Conservation (phyloP, 2,797 vertebrate genomes). For the Falco berigora region DNA sequence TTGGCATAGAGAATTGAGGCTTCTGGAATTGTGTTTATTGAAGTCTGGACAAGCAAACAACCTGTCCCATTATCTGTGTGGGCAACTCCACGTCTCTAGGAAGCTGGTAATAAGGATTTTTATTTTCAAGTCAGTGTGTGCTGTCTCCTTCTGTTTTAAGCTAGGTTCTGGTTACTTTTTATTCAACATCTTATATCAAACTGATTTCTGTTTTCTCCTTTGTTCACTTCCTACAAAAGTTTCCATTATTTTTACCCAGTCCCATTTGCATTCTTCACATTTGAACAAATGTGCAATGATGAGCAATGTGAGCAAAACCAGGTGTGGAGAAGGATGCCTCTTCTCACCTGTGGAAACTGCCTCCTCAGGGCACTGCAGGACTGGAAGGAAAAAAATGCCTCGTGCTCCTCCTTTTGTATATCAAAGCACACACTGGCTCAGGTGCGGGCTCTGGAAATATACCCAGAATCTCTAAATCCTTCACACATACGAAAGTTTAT, state of each 20-base stretch:
- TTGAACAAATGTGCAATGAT: neutral
- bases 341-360: neutral
- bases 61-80: neutral
- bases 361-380: neutral
- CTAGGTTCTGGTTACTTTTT: neutral
- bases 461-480: neutral
- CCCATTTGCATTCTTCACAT: neutral
- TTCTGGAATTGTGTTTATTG: neutral
- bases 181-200: neutral
- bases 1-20: neutral
- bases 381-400: neutral
- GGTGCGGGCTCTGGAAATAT: neutral
- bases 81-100: neutral
- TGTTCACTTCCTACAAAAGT: neutral
- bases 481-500: neutral
- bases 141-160: neutral
- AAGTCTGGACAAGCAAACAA: neutral
- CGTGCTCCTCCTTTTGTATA: neutral
- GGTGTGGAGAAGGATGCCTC: neutral
- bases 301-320: neutral
- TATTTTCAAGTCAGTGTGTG: neutral
- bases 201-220: neutral
- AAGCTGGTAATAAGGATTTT: neutral
- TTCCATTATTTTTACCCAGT: neutral
- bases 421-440: rapidly evolving